Percentiles rank a stretch among this genome's conserved stretches.
These are phyloP conservation scores for Ailurus styani DNA, from an alignment of 2,113 vertebrate species.

Conservation along the genomic window DNA sequence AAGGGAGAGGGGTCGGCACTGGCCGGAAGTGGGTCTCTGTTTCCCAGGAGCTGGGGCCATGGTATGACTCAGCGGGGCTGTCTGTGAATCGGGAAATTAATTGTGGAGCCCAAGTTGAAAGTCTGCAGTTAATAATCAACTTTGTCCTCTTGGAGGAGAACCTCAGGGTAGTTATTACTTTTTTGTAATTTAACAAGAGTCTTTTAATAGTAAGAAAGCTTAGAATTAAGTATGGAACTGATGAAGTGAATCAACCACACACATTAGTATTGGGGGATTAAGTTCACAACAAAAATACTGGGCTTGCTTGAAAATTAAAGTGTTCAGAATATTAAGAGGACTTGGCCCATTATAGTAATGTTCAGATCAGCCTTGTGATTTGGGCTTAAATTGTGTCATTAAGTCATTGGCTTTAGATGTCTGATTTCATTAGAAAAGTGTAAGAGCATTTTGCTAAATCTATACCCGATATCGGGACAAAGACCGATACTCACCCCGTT, in stretches of 20 bases:
- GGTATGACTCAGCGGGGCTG: background rate
- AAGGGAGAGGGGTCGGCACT: no score
- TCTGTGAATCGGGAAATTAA: background rate
- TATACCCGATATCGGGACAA: accelerated
- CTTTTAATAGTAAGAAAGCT: background rate
- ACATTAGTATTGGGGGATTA: background rate
- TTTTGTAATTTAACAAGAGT: background rate
- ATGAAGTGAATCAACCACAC: background rate
- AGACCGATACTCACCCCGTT: background rate
- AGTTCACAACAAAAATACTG: background rate
- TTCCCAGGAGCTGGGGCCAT: accelerated
- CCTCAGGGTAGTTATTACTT: background rate
- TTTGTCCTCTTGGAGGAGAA: background rate
- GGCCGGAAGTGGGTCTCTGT: background rate
- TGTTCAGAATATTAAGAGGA: background rate
- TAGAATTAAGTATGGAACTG: background rate
- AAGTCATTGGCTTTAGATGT: background rate
- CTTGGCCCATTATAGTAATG: accelerated
- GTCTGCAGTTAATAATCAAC: background rate
- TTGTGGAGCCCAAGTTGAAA: no score
- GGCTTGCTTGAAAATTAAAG: no score
- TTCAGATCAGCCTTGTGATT: background rate
- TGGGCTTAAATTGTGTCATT: background rate
- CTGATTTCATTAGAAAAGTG: background rate
- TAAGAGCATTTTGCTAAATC: background rate